A percentile compares a stretch with the other conserved stretches of the same genome.
Evolutionary conservation across 2,888 invertebrate species (phyloP).

Genomic region (Helicoverpa assulta): DNA sequence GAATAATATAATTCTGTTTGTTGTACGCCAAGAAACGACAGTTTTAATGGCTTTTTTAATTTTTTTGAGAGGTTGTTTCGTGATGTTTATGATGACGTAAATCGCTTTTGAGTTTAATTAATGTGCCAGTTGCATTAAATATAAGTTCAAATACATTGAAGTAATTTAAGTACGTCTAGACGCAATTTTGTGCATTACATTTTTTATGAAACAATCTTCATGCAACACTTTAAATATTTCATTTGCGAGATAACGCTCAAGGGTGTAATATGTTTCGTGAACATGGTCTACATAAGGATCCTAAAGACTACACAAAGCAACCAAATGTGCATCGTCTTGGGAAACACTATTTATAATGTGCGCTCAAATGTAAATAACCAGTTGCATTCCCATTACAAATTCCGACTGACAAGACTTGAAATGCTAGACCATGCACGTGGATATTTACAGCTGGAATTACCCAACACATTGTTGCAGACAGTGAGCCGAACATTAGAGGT

Average conservation of each 20-base stretch:
- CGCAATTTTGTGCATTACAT: neutral
- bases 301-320: neutral
- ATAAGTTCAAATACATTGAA: neutral
- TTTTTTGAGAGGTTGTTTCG: constrained; percentile 51
- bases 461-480: constrained; percentile 68
- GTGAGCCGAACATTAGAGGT: constrained; percentile 71
- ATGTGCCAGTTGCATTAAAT: constrained; percentile 18
- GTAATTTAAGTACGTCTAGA: constrained; percentile 19
- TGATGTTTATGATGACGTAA: constrained; percentile 42
- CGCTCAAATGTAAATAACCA: constrained; percentile 25
- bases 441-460: constrained; percentile 63
- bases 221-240: neutral
- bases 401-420: constrained; percentile 27
- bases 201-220: neutral
- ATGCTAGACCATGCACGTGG: constrained; percentile 39
- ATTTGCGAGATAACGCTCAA: neutral
- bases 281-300: neutral
- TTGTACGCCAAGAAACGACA: constrained; percentile 61
- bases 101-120: constrained; percentile 32
- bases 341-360: neutral
- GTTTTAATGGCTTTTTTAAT: constrained; percentile 59
- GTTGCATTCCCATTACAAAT: constrained; percentile 45
- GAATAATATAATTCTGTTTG: constrained; percentile 71
- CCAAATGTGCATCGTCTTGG: neutral
- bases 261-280: neutral